phyloP scores from a whole-genome alignment of 2,113 vertebrate species.

The Lanius ludovicianus region DNA sequence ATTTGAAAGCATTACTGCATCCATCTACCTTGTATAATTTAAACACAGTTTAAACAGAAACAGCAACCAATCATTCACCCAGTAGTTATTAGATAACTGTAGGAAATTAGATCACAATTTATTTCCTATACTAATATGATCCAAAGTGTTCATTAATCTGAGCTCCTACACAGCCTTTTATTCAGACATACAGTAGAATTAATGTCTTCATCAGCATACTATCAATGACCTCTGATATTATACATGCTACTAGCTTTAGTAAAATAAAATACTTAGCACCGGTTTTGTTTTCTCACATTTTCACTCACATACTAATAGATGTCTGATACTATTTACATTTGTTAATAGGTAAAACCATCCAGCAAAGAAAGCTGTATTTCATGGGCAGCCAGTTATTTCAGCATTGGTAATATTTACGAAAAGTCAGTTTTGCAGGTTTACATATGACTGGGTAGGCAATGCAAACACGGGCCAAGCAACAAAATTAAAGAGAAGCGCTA shows the following conservation, averaged over 20 bases:
- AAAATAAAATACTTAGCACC: neutral
- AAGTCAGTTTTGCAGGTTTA: neutral
- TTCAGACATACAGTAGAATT: neutral
- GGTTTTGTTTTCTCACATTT: neutral
- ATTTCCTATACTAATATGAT: neutral
- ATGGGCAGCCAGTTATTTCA: neutral
- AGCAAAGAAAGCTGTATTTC: neutral
- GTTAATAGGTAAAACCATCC: neutral
- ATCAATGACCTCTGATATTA: neutral
- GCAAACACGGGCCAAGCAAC: neutral
- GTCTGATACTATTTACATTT: neutral
- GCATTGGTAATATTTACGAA: rapidly evolving
- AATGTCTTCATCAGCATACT: neutral
- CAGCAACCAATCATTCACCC: neutral
- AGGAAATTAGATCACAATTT: constrained; percentile 20
- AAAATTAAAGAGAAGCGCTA: neutral
- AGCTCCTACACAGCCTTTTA: neutral
- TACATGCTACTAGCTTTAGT: neutral
- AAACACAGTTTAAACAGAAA: neutral
- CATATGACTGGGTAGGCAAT: neutral
- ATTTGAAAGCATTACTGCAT: neutral
- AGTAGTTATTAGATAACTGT: neutral
- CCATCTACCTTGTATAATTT: neutral
- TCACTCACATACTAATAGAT: neutral
- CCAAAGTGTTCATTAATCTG: neutral